Conservation (phyloP, 2,888 invertebrate species). For the Cerceris ruficornis region DNA sequence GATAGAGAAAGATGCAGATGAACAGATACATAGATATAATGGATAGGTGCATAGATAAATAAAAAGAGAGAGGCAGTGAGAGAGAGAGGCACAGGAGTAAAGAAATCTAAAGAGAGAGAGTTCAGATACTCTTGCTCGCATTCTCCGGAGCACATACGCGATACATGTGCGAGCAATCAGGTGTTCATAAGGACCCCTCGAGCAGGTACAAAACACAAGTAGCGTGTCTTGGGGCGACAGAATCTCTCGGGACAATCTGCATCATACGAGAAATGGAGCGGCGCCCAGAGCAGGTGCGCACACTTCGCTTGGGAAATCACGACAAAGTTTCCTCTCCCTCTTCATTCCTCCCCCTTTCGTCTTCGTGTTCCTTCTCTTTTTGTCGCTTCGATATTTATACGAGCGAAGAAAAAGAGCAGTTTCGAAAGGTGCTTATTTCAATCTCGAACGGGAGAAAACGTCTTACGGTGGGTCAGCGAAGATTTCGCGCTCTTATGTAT, state of each 20-base stretch:
- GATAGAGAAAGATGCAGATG: too few species aligned
- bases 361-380: not conserved
- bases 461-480: not conserved
- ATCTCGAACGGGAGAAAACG: slow-evolving; percentile 14
- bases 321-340: slow-evolving; percentile 21
- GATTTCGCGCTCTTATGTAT: slow-evolving; percentile 7
- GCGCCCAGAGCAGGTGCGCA: slow-evolving; percentile 54
- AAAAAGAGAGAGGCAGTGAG: too few species aligned
- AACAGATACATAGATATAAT: not conserved
- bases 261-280: slow-evolving; percentile 54
- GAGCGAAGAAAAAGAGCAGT: slow-evolving; percentile 8
- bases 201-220: slow-evolving; percentile 48
- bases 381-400: not conserved
- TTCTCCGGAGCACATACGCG: not conserved
- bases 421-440: slow-evolving; percentile 42
- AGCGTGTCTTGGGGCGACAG: slow-evolving; percentile 50
- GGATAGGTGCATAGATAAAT: not conserved
- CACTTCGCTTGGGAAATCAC: slow-evolving; percentile 65
- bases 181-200: slow-evolving; percentile 44
- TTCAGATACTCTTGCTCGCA: not conserved
- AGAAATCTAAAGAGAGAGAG: not conserved
- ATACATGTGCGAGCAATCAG: slow-evolving; percentile 47
- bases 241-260: slow-evolving; percentile 58
- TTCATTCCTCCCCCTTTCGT: not conserved
- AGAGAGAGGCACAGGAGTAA: too few species aligned